Evolutionary conservation across 2,797 vertebrate species (phyloP), one percentile per base, ranked within the genome.

Genomic region (Sebastes kiyomatsui): DNA sequence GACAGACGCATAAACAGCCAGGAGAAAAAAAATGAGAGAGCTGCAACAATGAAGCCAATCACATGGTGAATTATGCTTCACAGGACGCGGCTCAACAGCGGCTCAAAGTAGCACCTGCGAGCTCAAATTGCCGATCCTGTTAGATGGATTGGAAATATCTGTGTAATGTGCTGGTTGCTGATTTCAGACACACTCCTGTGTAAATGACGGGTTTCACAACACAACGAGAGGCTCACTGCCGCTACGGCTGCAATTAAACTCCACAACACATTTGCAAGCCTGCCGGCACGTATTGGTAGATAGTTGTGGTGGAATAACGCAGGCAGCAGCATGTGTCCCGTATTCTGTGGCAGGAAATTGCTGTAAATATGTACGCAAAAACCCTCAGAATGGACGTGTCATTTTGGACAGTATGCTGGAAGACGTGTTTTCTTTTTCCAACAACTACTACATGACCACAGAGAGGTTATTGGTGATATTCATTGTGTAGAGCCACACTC

Each of bases 21-120:
- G 81, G 60, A 74, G 72, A 61, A 32, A 86, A 61, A 32, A 85
- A 85, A 78, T 1, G 73, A 85, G 67, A 67, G 75, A 4, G 67
- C 66, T 9, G 52, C 83, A 72, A 91, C 88, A 91, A 88, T 91
- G 86, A 77, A 86, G 81, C 77, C 88, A 93, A 93, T 93, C 82
- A 83, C 88, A 87, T 62, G 87, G 79, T 55, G 66, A 87, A 89
- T 91, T 90, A 90, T 76, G 80, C 83, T 84, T 87, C 90, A 71
- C 76, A 87, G 77, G 65, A 66, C 2, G n/a, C 66, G 11, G 60
- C 77, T 65, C 76, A 42, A 70, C 64, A 0, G 22, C 66, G 7
- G 60, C 75, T 54, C 82, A 80, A 72, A 83, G 80, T 1, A 84
- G 75, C 92, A 93, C 90, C 91, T 93, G 90, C 70, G 2, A 81